Base-by-base conservation (phyloP, 2,888 invertebrate genomes). In the Drosophila hawaiiensis region DNA sequence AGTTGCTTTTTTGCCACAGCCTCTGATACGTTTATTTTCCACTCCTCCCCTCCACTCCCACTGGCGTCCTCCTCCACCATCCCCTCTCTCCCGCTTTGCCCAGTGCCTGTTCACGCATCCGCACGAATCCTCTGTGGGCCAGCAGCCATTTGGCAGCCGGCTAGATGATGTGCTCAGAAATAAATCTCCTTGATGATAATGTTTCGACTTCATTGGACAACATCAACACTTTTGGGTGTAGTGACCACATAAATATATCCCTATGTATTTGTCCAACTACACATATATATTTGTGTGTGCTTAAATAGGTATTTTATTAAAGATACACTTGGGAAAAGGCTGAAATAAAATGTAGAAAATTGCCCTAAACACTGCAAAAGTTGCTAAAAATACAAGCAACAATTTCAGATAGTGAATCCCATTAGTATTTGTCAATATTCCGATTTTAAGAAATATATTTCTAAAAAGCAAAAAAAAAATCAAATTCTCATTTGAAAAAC, bases 1-100 rank as follows among this genome's bases (percentile, higher is more conserved):
- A 82, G 75, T 67, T 68, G 69, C 41, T 47, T 70, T 72, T 33
- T 22, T 77, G 78, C 72, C 77, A 59, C 77, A 76, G 74, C 76
- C 74, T 60, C 76, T 56, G 74, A 59, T 75, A 74, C 76, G 63
- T 50, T 59, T 58, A 28, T 19, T 12, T 7, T 25, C 50, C 29
- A 29, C n/a, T 47, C 12, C 53, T 35, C 41, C 16, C 28, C 14
- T 29, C 28, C 49, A 10, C 22, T 43, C 22, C 22, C 29, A 7
- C 29, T 1, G 5, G 16, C 47, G 16, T 19, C n/a, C 14, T 6
- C 1, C 16, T 14, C 41, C 12, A 12, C 0, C 56, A 10, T 22
- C 22, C 39, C 5, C 14, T 14, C 29, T 14, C 4, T 14, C 2
- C 9, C 29, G 3, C 31, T 28, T 33, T 25, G 25, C 50, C 25